These are phyloP conservation scores for Adelges cooleyi DNA, from an alignment of 1,140 invertebrate genomes.

Conservation along the genomic window DNA sequence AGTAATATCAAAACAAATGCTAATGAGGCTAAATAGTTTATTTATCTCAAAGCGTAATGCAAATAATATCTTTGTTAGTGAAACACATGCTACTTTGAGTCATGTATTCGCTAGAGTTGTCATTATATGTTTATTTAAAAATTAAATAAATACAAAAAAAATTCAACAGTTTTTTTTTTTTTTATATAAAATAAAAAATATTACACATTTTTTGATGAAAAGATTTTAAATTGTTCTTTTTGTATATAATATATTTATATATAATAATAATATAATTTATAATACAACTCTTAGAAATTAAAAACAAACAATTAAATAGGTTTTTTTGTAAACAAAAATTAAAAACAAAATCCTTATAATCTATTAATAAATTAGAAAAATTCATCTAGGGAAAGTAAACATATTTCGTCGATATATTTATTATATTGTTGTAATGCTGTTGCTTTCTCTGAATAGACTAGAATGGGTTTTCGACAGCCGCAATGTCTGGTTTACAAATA, in stretches of 20 bases:
- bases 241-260: neutral
- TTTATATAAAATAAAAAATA: slow-evolving; percentile 29
- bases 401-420: slow-evolving; percentile 29
- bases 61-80: slow-evolving; percentile 24
- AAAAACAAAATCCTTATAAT: slow-evolving; percentile 29
- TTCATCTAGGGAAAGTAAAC: slow-evolving; percentile 29
- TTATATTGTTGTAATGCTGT: slow-evolving; percentile 31
- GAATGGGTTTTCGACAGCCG: slow-evolving; percentile 30
- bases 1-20: slow-evolving; percentile 16
- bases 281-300: slow-evolving; percentile 30
- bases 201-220: slow-evolving; percentile 14
- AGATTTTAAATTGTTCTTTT: slow-evolving; percentile 19
- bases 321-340: slow-evolving; percentile 29
- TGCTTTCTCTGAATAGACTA: slow-evolving; percentile 32
- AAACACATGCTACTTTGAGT: slow-evolving; percentile 17
- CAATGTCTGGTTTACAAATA: slow-evolving; percentile 14
- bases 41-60: slow-evolving; percentile 25
- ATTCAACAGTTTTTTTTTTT: slow-evolving; percentile 18
- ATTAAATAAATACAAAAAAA: slow-evolving; percentile 28
- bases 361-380: slow-evolving; percentile 34
- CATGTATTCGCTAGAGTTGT: slow-evolving; percentile 18
- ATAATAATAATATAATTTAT: slow-evolving; percentile 29
- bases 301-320: slow-evolving; percentile 28
- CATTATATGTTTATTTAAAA: slow-evolving; percentile 20
- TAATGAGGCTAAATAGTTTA: slow-evolving; percentile 17